phyloP scores from a whole-genome alignment of 1,140 invertebrate genomes.

The Drosophila jambulina region DNA sequence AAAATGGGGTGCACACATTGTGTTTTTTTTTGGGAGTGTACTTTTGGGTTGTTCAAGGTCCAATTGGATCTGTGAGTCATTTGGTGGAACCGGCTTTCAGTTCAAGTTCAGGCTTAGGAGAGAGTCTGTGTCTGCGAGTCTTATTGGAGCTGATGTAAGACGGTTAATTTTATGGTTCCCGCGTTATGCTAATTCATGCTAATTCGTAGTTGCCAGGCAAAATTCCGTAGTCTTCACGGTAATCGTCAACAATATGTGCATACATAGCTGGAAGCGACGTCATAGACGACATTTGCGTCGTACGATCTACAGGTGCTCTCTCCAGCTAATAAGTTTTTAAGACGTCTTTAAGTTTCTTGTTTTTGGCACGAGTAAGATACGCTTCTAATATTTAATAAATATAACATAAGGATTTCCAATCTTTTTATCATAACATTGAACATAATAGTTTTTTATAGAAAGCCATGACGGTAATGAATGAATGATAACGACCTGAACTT shows the following conservation, averaged over 20 bases:
- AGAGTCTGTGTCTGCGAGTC: slow-evolving; percentile 1
- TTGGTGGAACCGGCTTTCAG: not conserved
- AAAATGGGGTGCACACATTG: not conserved
- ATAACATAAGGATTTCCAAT: too few relatives aligned
- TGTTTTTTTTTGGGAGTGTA: slow-evolving; percentile 12
- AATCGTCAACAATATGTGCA: not conserved
- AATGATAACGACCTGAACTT: not conserved
- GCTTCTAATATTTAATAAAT: not conserved
- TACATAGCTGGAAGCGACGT: slow-evolving; percentile 1
- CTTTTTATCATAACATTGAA: too few relatives aligned
- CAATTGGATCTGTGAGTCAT: slow-evolving; percentile 22
- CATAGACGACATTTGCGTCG: slow-evolving; percentile 6
- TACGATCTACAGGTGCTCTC: slow-evolving; percentile 21
- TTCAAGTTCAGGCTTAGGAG: slow-evolving; percentile 15
- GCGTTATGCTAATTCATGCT: slow-evolving; percentile 3
- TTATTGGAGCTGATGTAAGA: slow-evolving; percentile 12
- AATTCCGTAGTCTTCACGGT: not conserved
- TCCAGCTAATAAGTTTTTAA: not conserved
- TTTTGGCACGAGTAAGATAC: not conserved
- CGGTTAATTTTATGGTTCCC: not conserved
- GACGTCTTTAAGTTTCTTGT: not conserved
- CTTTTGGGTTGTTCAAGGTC: slow-evolving; percentile 6
- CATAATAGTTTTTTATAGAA: not conserved
- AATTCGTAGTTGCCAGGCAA: slow-evolving; percentile 36
- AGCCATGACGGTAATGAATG: not conserved